phyloP scores from a whole-genome alignment of 2,888 invertebrate genomes.

The Anorthoa munda region DNA sequence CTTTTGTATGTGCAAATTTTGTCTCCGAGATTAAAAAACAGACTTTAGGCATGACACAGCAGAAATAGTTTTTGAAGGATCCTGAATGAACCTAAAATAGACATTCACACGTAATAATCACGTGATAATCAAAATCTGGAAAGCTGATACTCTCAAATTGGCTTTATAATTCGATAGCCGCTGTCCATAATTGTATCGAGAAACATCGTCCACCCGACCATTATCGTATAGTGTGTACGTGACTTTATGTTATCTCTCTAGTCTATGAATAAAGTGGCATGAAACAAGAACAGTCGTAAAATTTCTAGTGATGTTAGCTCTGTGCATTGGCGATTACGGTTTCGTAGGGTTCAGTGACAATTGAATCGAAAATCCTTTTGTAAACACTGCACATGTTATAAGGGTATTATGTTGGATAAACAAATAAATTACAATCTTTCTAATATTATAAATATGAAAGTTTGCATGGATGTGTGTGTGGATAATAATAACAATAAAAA shows the following conservation, averaged over 20 bases:
- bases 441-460: no score
- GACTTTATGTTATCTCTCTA: constrained; percentile 31
- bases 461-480: no score
- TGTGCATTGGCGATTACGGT: background rate
- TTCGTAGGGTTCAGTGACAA: constrained; percentile 29
- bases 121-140: background rate
- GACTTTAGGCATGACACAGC: background rate
- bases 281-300: constrained; percentile 35
- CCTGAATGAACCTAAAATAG: no score
- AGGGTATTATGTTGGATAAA: no score
- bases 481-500: no score
- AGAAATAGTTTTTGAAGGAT: background rate
- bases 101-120: background rate
- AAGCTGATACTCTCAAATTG: background rate
- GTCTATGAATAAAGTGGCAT: constrained; percentile 31
- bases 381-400: background rate
- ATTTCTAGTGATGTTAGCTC: constrained; percentile 14
- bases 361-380: background rate
- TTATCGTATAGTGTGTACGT: constrained; percentile 24
- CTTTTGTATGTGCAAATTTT: no score
- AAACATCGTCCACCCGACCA: background rate
- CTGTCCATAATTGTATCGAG: background rate
- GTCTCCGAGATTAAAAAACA: no score
- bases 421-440: no score
- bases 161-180: background rate